Conservation (phyloP, 2,888 invertebrate genomes). For the Lithosia quadra region DNA sequence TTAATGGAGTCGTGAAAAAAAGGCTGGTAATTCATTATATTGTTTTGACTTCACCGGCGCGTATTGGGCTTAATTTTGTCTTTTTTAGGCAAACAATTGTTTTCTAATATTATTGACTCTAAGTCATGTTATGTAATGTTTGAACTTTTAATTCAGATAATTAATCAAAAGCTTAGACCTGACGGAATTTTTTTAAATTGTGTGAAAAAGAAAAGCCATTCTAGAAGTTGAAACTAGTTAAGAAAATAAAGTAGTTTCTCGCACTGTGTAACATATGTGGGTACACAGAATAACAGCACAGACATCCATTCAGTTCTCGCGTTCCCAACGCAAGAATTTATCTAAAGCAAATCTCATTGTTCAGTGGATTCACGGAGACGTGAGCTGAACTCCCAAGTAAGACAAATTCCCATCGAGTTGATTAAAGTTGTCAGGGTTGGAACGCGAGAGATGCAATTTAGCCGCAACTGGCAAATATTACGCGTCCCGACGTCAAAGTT, state of each 20-base stretch:
- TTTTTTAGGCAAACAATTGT: background rate
- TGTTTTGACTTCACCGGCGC: constrained; percentile 73
- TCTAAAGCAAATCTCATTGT: constrained; percentile 81
- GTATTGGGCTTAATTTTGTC: constrained; percentile 39
- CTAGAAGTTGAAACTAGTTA: constrained; percentile 43
- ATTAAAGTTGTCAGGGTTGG: constrained; percentile 79
- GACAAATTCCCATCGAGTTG: constrained; percentile 82
- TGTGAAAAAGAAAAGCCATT: constrained; percentile 38
- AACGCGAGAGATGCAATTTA: constrained; percentile 75
- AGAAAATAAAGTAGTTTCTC: constrained; percentile 53
- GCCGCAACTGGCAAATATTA: constrained; percentile 56
- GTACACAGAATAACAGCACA: constrained; percentile 58
- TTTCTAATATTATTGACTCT: too few relatives aligned
- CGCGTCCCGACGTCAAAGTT: constrained; percentile 43
- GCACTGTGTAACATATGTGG: constrained; percentile 49
- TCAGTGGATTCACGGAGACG: constrained; percentile 73
- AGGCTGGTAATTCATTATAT: constrained; percentile 78
- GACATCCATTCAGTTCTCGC: constrained; percentile 61
- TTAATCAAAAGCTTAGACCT: constrained; percentile 9
- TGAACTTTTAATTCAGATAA: background rate
- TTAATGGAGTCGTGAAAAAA: constrained; percentile 83
- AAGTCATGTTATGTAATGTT: too few relatives aligned
- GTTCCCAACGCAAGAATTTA: constrained; percentile 67
- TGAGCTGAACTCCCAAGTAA: constrained; percentile 78
- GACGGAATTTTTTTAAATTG: constrained; percentile 5